Evolutionary conservation across 1,140 invertebrate species (phyloP), one percentile per base, ranked within the genome.

Genomic region (Choristoneura fumiferana): DNA sequence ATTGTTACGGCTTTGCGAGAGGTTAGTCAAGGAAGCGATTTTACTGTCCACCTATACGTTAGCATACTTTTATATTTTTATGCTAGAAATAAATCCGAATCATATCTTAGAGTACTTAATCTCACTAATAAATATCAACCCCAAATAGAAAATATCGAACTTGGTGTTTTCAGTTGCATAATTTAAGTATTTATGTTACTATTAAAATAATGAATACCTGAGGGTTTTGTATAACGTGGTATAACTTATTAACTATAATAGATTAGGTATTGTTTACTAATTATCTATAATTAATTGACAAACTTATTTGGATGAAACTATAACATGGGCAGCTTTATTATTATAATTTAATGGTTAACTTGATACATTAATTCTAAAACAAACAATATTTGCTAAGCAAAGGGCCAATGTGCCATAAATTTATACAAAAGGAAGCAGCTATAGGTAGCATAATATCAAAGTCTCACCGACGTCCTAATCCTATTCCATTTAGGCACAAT

Each of bases 21-120:
- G 22, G 2, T 3, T 2, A 29, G 22, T 29, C 22, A 29, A 29
- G 22, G n/a, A n/a, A n/a, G n/a, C 22, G 6, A 29, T 29, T 6
- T 29, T 6, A 3, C 6, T 29, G 22, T 29, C 22, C 2, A 6
- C 6, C 22, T 29, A 2, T 29, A 29, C 6, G 6, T 29, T 6
- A 29, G 6, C 6, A 29, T 29, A 29, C 22, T 29, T 29, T 29
- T 29, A 29, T 6, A 29, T 29, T 45, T 37, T 45, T 5, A 49
- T 49, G 18, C 10, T 49, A 49, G 14, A 53, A 45, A 62, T 57
- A 39, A 39, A 63, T 58, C 39, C 59, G 61, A 56, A 65, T 63
- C 66, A 76, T 76, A 69, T 76, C 70, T 37, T 69, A 68, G 60
- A 65, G 76, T 79, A 79, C 76, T 79, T 79, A 78, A 78, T 57